A percentile compares a stretch with the other conserved stretches of the same genome.
These are phyloP conservation scores for Chaetodon trifasciatus DNA, from an alignment of 2,797 vertebrate species.

Conservation along the genomic window DNA sequence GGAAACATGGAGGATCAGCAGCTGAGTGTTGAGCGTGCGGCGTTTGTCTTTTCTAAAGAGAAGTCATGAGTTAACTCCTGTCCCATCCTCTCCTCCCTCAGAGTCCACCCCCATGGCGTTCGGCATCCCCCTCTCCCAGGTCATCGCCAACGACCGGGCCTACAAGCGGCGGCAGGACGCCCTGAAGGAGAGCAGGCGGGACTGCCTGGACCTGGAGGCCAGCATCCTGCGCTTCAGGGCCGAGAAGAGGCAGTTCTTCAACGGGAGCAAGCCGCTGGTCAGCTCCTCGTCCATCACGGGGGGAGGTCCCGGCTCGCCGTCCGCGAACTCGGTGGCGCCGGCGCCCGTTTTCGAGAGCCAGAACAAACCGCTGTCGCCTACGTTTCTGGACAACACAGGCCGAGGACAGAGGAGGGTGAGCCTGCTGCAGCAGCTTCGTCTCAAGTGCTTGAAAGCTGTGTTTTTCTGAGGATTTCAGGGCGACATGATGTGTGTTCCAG, in stretches of 20 bases:
- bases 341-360: conserved; percentile 47
- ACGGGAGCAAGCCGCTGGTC: conserved; percentile 69
- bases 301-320: conserved; percentile 45
- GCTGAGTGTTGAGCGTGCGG: no score
- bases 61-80: background rate
- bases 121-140: conserved; percentile 89
- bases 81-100: conserved; percentile 46
- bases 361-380: conserved; percentile 73
- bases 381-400: conserved; percentile 71
- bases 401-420: conserved; percentile 85
- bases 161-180: conserved; percentile 86
- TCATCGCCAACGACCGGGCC: conserved; percentile 89
- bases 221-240: conserved; percentile 87
- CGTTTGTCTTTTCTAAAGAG: no score
- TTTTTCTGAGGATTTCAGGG: no score
- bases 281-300: conserved; percentile 38
- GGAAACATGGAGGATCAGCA: no score
- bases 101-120: conserved; percentile 89
- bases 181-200: conserved; percentile 86
- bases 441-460: no score
- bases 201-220: conserved; percentile 90
- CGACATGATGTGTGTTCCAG: no score
- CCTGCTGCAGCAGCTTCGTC: background rate
- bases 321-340: conserved; percentile 59
- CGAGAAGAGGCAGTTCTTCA: conserved; percentile 82